A percentile compares a stretch with the other conserved stretches of the same genome.
Evolutionary conservation across 2,113 vertebrate species (phyloP).

Genomic region (Diphyllodes magnificus): DNA sequence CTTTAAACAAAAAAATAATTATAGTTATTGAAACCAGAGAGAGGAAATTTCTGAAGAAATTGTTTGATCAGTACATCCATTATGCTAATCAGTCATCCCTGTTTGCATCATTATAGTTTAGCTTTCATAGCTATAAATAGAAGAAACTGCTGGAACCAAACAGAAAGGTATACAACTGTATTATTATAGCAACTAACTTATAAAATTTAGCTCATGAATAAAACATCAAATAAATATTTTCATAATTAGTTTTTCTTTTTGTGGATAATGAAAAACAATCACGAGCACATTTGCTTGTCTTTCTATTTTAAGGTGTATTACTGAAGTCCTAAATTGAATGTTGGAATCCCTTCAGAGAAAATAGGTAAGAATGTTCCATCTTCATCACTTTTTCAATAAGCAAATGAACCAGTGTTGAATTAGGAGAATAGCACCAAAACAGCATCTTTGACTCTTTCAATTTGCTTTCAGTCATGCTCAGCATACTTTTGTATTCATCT

Average conservation of each 20-base stretch:
- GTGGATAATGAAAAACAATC: background rate
- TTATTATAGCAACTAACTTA: background rate
- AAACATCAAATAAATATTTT: conserved; percentile 33
- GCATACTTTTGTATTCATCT: background rate
- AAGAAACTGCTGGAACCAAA: background rate
- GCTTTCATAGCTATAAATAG: background rate
- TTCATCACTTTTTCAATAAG: background rate
- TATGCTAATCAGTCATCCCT: conserved; percentile 5
- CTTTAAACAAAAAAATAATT: background rate
- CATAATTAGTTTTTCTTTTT: conserved; percentile 4
- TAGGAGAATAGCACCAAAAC: background rate
- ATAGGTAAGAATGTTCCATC: background rate
- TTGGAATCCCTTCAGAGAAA: background rate
- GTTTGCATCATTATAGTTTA: background rate
- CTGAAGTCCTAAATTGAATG: background rate
- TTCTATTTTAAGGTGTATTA: background rate
- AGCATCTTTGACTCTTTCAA: background rate
- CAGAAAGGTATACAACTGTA: background rate
- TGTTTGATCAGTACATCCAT: background rate
- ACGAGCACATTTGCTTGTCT: background rate
- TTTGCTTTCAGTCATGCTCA: background rate
- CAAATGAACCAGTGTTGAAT: background rate
- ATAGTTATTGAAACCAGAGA: background rate
- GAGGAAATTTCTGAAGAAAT: background rate
- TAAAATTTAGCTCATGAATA: conserved; percentile 22